Evolutionary conservation across 2,113 vertebrate genomes (phyloP), one percentile per base, ranked within the genome.

Genomic region (Oryzias celebensis): DNA sequence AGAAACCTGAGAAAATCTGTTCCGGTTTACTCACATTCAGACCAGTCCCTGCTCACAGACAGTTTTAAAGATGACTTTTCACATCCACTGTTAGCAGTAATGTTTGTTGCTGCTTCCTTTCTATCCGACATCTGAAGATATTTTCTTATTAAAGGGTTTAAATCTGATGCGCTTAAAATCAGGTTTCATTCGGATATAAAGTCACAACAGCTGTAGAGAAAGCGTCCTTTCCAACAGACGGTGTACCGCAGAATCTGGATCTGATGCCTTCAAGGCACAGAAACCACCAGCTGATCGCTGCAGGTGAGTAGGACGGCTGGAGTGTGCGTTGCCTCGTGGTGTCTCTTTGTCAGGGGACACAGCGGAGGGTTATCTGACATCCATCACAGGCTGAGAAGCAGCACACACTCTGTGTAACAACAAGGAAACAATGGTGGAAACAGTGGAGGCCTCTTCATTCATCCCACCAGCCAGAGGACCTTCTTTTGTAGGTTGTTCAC

Each of bases 341-440:
- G 70, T 22, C 45, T 76, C 80, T 85, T 85, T 86, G 82, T 86
- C 31, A 54, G 52, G 62, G n/a, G 66, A 77, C 81, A 75, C 68
- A 75, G 58, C 79, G 3, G 58, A 73, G 58, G 73, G 81, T 87
- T 87, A 87, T 87, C 84, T 18, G 84, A 90, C 90, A 90, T 88
- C 87, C 88, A 90, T 91, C 90, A 91, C 73, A 65, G 83, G 81
- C 81, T 85, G 58, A 86, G 80, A 16, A 84, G 81, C 70, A 85
- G 77, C 73, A 83, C 81, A 85, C 84, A 85, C 77, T 79, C 73
- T 70, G 75, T 79, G 82, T 75, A 77, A 87, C 82, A 86, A 83
- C 57, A 51, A 41, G 70, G 82, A 81, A 57, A 90, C 88, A 90
- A 91, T 85, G 52, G 24, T 49, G 80, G 74, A 81, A 78, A 82